Percentiles rank a stretch among this genome's conserved stretches.
Conservation (phyloP, 2,888 invertebrate species). For the Drosophila sordidula region DNA sequence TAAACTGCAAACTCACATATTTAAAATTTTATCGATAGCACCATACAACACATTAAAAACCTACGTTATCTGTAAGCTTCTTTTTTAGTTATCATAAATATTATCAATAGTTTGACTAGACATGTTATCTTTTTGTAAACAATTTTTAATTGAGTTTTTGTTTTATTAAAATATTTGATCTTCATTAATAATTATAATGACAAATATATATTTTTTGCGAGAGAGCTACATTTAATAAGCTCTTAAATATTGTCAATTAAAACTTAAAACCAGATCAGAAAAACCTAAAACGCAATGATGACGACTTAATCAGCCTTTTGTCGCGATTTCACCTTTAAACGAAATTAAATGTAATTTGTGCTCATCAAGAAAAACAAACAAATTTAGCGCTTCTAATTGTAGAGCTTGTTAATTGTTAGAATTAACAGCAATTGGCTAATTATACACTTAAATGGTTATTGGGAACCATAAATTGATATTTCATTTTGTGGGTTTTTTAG, state of each 20-base stretch:
- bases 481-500: not conserved
- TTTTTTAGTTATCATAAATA: too few species aligned
- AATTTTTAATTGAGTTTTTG: too few species aligned
- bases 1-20: too few species aligned
- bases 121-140: too few species aligned
- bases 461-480: not conserved
- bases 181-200: too few species aligned
- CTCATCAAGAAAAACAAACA: conserved; percentile 22
- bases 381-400: conserved; percentile 15
- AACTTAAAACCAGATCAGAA: not conserved
- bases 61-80: too few species aligned
- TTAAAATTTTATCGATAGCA: too few species aligned
- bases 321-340: conserved; percentile 26
- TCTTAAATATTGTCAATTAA: not conserved
- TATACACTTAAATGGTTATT: conserved; percentile 6
- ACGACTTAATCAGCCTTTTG: not conserved
- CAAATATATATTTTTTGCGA: not conserved
- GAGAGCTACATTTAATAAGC: not conserved
- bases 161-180: too few species aligned
- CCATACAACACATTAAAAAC: too few species aligned
- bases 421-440: conserved; percentile 28
- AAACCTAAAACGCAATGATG: not conserved
- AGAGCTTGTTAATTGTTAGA: conserved; percentile 22
- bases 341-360: conserved; percentile 24
- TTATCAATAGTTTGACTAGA: too few species aligned